Percentiles rank a stretch among this genome's conserved stretches.
Conservation (phyloP, 1,140 invertebrate genomes). For the Lucilia sericata region DNA sequence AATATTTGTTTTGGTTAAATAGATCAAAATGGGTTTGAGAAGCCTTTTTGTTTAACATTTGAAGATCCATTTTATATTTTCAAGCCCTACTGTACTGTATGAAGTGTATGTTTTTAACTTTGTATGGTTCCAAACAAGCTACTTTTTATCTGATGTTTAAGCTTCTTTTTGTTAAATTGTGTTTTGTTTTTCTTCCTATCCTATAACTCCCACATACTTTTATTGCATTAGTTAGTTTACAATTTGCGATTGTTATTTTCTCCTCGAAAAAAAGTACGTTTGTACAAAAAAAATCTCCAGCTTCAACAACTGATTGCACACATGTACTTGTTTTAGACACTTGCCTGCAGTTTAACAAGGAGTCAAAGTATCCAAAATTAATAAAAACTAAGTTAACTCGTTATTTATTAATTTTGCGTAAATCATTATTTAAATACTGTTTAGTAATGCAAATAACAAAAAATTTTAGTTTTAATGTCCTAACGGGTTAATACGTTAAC, state of each 20-base stretch:
- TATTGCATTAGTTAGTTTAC: slow-evolving; percentile 26
- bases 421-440: no score
- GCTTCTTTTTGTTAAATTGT: neutral
- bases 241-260: slow-evolving; percentile 26
- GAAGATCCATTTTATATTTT: neutral
- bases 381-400: no score
- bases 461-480: no score
- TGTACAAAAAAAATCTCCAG: neutral
- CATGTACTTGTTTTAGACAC: neutral
- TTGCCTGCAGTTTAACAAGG: neutral
- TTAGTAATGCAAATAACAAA: no score
- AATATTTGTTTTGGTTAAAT: no score
- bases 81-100: neutral
- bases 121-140: neutral
- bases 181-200: neutral
- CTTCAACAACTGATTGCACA: neutral
- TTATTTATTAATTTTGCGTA: no score
- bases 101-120: no score
- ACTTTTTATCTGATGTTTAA: neutral
- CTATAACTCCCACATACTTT: slow-evolving; percentile 5
- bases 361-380: no score
- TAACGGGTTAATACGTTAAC: no score
- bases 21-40: no score
- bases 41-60: no score
- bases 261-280: neutral